These are phyloP conservation scores for Urocyon cinereoargenteus DNA, from an alignment of 2,797 vertebrate genomes.

Conservation along the genomic window DNA sequence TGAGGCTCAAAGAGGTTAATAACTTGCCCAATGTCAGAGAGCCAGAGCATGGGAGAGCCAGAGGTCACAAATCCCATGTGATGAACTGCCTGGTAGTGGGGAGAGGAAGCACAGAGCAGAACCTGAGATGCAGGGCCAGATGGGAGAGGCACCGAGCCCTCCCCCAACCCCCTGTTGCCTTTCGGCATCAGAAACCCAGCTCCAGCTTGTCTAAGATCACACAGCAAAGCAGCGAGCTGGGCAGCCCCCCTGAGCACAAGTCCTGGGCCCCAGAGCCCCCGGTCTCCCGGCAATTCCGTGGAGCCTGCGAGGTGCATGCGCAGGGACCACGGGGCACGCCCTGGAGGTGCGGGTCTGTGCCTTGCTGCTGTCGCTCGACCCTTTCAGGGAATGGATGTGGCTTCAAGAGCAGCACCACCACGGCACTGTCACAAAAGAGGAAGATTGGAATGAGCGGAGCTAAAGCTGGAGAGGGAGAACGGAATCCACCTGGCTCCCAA, in stretches of 20 bases:
- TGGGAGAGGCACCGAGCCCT: neutral
- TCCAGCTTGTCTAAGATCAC: neutral
- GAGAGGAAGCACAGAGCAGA: neutral
- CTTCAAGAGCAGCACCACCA: neutral
- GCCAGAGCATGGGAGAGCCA: neutral
- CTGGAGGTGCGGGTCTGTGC: neutral
- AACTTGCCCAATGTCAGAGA: neutral
- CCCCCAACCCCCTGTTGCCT: neutral
- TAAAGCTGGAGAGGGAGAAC: too few relatives aligned
- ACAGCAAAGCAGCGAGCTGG: neutral
- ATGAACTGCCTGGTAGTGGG: neutral
- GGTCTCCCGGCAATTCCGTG: fast-evolving
- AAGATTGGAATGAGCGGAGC: neutral
- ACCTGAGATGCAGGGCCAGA: neutral
- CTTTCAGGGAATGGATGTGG: neutral
- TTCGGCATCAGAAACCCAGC: neutral
- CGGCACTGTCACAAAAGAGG: neutral
- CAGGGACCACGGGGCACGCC: neutral
- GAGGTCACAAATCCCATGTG: neutral
- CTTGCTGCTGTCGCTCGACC: neutral
- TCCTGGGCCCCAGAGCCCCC: fast-evolving
- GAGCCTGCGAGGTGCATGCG: neutral
- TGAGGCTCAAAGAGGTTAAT: conserved; percentile 33
- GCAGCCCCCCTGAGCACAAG: neutral
- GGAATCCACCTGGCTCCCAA: neutral